Evolutionary conservation across 2,797 vertebrate genomes (phyloP).

Genomic region (Schizopygopsis pylzovi): DNA sequence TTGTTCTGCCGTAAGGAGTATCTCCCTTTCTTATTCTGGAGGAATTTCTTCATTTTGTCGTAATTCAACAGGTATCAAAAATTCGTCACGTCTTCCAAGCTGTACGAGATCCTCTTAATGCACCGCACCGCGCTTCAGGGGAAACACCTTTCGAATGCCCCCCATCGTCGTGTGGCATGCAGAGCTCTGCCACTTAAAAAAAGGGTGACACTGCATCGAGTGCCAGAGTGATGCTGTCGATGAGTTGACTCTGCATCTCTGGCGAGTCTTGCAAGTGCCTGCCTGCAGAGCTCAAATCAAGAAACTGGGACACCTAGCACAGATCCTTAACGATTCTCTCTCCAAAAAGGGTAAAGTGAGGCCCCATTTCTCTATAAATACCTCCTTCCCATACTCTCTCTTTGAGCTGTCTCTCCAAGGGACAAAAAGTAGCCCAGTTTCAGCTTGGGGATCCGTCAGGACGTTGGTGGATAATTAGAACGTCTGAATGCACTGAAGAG

Average conservation of each 20-base stretch:
- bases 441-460: slow-evolving; percentile 72
- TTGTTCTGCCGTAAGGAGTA: slow-evolving; percentile 76
- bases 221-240: slow-evolving; percentile 69
- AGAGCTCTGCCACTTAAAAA: slow-evolving; percentile 60
- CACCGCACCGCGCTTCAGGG: slow-evolving; percentile 17
- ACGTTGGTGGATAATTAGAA: slow-evolving; percentile 78
- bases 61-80: slow-evolving; percentile 54
- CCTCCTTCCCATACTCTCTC: slow-evolving; percentile 77
- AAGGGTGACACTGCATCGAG: slow-evolving; percentile 69
- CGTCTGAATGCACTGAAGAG: slow-evolving; percentile 65
- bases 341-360: slow-evolving; percentile 84
- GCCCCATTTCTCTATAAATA: slow-evolving; percentile 88
- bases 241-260: slow-evolving; percentile 73
- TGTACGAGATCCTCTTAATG: slow-evolving; percentile 43
- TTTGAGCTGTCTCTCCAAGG: slow-evolving; percentile 81
- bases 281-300: slow-evolving; percentile 79
- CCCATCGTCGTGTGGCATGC: slow-evolving; percentile 63
- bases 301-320: slow-evolving; percentile 83
- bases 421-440: slow-evolving; percentile 83
- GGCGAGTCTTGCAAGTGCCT: slow-evolving; percentile 64
- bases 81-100: slow-evolving; percentile 54
- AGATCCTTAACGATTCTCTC: slow-evolving; percentile 83
- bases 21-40: slow-evolving; percentile 75
- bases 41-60: slow-evolving; percentile 76
- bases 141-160: slow-evolving; percentile 43